These are phyloP conservation scores for Philereme transversata DNA, from an alignment of 2,888 invertebrate genomes.

Conservation along the genomic window DNA sequence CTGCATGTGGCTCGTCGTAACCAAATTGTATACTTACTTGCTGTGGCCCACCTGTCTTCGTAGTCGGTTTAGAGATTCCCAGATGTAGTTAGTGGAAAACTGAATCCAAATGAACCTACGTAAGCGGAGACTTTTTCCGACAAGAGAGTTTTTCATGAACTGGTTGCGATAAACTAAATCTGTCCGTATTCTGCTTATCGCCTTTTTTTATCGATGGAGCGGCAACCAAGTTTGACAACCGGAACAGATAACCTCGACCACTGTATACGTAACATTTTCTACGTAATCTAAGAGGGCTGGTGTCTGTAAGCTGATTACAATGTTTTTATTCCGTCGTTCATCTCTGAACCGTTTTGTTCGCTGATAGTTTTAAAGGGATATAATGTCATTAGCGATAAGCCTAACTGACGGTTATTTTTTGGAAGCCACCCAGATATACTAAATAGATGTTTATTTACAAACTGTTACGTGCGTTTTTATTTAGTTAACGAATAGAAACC, in stretches of 20 bases:
- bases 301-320: slow-evolving; percentile 52
- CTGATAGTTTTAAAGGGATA: slow-evolving; percentile 55
- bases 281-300: slow-evolving; percentile 7
- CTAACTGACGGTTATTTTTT: slow-evolving; percentile 46
- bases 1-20: too few relatives aligned
- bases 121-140: too few relatives aligned
- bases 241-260: slow-evolving; percentile 22
- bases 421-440: slow-evolving; percentile 39
- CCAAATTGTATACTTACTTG: too few relatives aligned
- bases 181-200: slow-evolving; percentile 16
- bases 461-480: slow-evolving; percentile 30
- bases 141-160: background rate
- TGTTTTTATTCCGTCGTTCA: slow-evolving; percentile 52
- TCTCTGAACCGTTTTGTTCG: slow-evolving; percentile 43
- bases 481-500: slow-evolving; percentile 30
- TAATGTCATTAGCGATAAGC: slow-evolving; percentile 52
- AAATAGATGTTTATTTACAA: slow-evolving; percentile 41
- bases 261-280: slow-evolving; percentile 9
- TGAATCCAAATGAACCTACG: too few relatives aligned
- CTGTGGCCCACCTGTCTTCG: too few relatives aligned
- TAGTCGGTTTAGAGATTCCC: too few relatives aligned
- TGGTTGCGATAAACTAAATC: slow-evolving; percentile 17
- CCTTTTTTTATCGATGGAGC: slow-evolving; percentile 13
- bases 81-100: too few relatives aligned
- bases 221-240: slow-evolving; percentile 14